A percentile compares a stretch with the other conserved stretches of the same genome.
phyloP scores from a whole-genome alignment of 2,797 vertebrate genomes.

The Pantherophis alleghaniensis region DNA sequence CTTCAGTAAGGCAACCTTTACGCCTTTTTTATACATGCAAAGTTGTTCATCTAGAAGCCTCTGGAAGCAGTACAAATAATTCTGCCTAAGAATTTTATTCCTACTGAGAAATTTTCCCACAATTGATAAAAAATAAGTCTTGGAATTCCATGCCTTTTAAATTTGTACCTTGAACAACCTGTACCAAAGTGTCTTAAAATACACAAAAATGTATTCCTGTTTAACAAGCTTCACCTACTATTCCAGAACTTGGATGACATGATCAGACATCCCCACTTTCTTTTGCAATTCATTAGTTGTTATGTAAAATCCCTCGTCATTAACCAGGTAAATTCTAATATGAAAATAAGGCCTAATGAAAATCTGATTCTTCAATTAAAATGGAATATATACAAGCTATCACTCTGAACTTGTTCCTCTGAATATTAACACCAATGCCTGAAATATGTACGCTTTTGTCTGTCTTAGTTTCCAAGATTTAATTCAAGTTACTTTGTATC shows the following conservation, averaged over 20 bases:
- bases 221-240: neutral
- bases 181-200: neutral
- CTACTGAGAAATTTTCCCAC: neutral
- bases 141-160: neutral
- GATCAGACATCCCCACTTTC: no score
- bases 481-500: neutral
- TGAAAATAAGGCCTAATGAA: neutral
- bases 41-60: neutral
- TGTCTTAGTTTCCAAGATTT: neutral
- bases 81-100: neutral
- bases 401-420: neutral
- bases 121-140: neutral
- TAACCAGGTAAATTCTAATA: neutral
- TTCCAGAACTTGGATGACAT: neutral
- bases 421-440: neutral
- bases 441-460: neutral
- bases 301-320: neutral
- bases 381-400: neutral
- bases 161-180: neutral
- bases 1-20: neutral
- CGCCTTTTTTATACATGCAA: neutral
- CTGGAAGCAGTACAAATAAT: neutral
- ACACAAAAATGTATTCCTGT: neutral
- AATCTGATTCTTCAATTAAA: neutral
- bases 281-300: neutral